Evolutionary conservation across 1,140 invertebrate species (phyloP).

Genomic region (Aplysia californica): DNA sequence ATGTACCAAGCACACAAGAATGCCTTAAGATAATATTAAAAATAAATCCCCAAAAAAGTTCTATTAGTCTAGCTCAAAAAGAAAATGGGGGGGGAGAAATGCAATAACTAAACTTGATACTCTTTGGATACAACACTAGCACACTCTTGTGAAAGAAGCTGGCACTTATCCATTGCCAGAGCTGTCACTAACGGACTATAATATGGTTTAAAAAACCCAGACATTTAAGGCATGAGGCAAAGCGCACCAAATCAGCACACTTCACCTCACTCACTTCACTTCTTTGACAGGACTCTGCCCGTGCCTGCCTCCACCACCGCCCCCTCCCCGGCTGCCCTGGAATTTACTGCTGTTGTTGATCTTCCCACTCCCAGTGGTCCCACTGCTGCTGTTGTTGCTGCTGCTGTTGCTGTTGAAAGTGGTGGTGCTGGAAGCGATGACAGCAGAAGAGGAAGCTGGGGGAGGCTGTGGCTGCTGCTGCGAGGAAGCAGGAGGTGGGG

Average conservation of each 20-base stretch:
- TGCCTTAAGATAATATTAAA: too few relatives aligned
- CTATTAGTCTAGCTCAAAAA: too few relatives aligned
- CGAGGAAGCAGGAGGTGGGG: constrained; percentile 1
- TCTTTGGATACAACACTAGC: too few relatives aligned
- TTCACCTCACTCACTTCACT: constrained; percentile 7
- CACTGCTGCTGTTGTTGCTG: constrained; percentile 16
- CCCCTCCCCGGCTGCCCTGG: constrained; percentile 9
- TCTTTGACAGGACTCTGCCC: constrained; percentile 17
- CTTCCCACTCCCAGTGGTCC: background rate
- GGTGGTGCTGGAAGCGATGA: background rate
- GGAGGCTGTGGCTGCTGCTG: constrained; percentile 11
- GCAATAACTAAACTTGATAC: too few relatives aligned
- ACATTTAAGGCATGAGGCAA: too few relatives aligned
- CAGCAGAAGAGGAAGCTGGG: background rate
- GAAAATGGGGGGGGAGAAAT: too few relatives aligned
- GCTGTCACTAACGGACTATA: too few relatives aligned
- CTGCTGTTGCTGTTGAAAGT: background rate
- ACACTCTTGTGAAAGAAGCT: too few relatives aligned
- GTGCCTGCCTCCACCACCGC: background rate
- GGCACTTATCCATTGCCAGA: too few relatives aligned
- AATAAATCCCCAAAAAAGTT: too few relatives aligned
- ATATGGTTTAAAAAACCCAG: too few relatives aligned
- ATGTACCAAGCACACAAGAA: too few relatives aligned
- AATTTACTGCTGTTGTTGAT: background rate
- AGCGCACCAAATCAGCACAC: constrained; percentile 15